Percentiles rank a stretch among this genome's conserved stretches.
phyloP scores from a whole-genome alignment of 2,113 vertebrate species.

The Psilopsiagon aurifrons region DNA sequence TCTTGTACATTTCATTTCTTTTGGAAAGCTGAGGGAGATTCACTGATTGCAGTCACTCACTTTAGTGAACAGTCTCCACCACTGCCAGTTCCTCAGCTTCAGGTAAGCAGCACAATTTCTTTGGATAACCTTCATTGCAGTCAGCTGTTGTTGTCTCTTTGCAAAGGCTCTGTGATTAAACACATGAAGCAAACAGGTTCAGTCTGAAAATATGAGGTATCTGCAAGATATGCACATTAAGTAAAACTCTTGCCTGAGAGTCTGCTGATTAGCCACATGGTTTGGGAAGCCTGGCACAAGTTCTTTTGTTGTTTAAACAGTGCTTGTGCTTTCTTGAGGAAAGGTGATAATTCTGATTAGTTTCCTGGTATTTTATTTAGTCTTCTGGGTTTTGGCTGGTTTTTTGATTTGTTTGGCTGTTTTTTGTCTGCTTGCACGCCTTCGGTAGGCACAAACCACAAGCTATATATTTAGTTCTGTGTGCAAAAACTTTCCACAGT shows the following conservation, averaged over 20 bases:
- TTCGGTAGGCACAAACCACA: background rate
- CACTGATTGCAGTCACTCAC: constrained; percentile 54
- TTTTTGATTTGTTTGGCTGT: background rate
- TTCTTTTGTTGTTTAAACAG: background rate
- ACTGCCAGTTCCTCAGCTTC: constrained; percentile 95
- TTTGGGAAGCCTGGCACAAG: background rate
- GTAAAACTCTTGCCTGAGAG: background rate
- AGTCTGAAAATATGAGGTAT: background rate
- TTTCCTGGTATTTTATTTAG: background rate
- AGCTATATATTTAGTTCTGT: background rate
- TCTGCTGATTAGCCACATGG: background rate
- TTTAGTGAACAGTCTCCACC: constrained; percentile 98
- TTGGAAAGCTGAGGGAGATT: background rate
- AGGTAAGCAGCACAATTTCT: constrained; percentile 95
- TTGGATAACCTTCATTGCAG: constrained; percentile 95
- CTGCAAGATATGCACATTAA: background rate
- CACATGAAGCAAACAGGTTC: background rate
- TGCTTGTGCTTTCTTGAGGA: background rate
- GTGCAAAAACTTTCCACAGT: background rate
- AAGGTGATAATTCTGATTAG: background rate
- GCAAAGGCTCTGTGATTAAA: constrained; percentile 83
- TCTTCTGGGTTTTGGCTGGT: background rate
- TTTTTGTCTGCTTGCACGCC: background rate
- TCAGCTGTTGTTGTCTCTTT: constrained; percentile 93
- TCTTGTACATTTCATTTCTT: background rate